A percentile compares a stretch with the other conserved stretches of the same genome.
Conservation (phyloP, 2,113 vertebrate species). For the Apodemus sylvaticus region DNA sequence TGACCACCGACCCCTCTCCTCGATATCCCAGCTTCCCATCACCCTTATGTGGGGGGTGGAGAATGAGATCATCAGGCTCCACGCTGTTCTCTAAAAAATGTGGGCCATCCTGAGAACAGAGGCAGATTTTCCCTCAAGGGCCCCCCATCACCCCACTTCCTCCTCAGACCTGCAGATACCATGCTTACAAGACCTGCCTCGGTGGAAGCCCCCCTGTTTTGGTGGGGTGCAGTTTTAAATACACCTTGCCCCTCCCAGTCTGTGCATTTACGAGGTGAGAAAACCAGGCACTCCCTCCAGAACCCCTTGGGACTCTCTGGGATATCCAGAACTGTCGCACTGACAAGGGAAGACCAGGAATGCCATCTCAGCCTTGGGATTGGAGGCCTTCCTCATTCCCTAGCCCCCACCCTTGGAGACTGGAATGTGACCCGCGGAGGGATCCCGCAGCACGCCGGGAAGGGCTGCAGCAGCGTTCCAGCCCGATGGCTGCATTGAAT, state of each 20-base stretch:
- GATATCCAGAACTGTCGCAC: slow-evolving; percentile 8
- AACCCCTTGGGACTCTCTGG: background rate
- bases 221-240: background rate
- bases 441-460: slow-evolving; percentile 58
- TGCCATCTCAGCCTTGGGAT: background rate
- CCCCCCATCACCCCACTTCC: background rate
- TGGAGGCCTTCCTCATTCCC: slow-evolving; percentile 52
- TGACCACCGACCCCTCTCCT: slow-evolving; percentile 27
- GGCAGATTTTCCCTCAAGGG: slow-evolving; percentile 37
- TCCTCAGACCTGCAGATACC: background rate
- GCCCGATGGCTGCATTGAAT: slow-evolving; percentile 74
- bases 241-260: background rate
- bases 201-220: background rate
- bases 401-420: slow-evolving; percentile 1
- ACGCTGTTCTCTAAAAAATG: slow-evolving; percentile 70
- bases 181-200: background rate
- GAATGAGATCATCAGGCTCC: slow-evolving; percentile 71
- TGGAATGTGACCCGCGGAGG: slow-evolving; percentile 77
- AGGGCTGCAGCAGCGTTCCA: slow-evolving; percentile 67
- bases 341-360: slow-evolving; percentile 48
- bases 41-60: slow-evolving; percentile 34
- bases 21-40: background rate
- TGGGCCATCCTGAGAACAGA: slow-evolving; percentile 59
- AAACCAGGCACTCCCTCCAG: slow-evolving; percentile 35
- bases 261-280: slow-evolving; percentile 54